Evolutionary conservation across 2,113 vertebrate genomes (phyloP), one percentile per base, ranked within the genome.

Genomic region (Platysternon megacephalum): DNA sequence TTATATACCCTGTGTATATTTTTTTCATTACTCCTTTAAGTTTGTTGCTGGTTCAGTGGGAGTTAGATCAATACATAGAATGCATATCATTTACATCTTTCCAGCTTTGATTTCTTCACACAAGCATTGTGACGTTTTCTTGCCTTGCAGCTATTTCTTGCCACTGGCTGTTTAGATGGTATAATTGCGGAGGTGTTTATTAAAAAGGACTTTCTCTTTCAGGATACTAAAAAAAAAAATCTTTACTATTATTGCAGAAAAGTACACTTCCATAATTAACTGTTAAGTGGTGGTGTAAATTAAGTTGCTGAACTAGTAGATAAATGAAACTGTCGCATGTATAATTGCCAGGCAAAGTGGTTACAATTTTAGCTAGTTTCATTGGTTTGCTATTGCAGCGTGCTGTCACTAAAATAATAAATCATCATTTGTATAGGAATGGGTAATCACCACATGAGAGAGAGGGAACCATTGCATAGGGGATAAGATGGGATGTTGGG

Each of bases 301-400:
- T 97, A 97, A 97, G 76, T 91, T 16, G 76, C 86, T 91, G 83
- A 90, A 74, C 93, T 84, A 93, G 91, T 94, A 97, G 93, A 98
- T 97, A 97, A 98, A 98, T 98, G 94, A 97, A 96, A 96, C 91
- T 97, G 97, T 98, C 96, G 95, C 93, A 92, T 65, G 78, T 87
- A 84, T 98, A 98, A 98, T 98, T 98, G 93, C 95, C 85, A 97
- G 84, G 97, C 85, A 97, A 97, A 97, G 94, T 96, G 93, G 86
- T 90, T 97, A 96, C 91, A 97, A 89, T 94, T 98, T 96, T 82
- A 97, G 94, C 86, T 79, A 74, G 96, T 98, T 97, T 91, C 92
- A 93, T 82, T 97, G 85, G 93, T 84, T 93, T 97, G 56, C 96
- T 98, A 89, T 91, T 93, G 53, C 76, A 95, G 82, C 93, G 95